phyloP scores from a whole-genome alignment of 2,888 invertebrate species.

The Dasysyrphus albostriatus region DNA sequence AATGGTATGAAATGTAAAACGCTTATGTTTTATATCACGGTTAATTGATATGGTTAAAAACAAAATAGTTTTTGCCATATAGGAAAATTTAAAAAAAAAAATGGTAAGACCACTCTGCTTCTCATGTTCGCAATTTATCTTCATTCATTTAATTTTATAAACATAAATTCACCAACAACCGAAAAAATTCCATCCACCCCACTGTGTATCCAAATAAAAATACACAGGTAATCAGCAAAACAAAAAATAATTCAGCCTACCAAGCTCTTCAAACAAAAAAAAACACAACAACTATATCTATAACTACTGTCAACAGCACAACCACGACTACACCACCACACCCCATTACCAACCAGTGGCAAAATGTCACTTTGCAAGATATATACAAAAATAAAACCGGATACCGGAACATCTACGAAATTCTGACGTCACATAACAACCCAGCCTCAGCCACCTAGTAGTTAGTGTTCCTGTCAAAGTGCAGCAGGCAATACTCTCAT shows the following conservation, averaged over 20 bases:
- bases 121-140: not conserved
- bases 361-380: constrained; percentile 51
- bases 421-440: constrained; percentile 64
- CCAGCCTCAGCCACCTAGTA: constrained; percentile 14
- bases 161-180: not conserved
- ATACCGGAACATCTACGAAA: constrained; percentile 65
- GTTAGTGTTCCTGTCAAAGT: constrained; percentile 54
- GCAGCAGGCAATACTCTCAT: constrained; percentile 47
- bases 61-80: no score
- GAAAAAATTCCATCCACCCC: constrained; percentile 23
- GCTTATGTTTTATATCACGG: no score
- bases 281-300: not conserved
- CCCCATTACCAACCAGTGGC: constrained; percentile 48
- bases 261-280: constrained; percentile 23
- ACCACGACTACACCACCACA: constrained; percentile 9
- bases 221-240: constrained; percentile 1
- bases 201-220: constrained; percentile 7
- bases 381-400: constrained; percentile 50
- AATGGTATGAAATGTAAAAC: no score
- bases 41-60: no score
- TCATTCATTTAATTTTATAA: not conserved
- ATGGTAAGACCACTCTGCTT: no score
- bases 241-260: constrained; percentile 36
- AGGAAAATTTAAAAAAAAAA: no score
- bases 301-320: constrained; percentile 45